phyloP scores from a whole-genome alignment of 2,797 vertebrate species.

The Lepilemur ruficaudatus region DNA sequence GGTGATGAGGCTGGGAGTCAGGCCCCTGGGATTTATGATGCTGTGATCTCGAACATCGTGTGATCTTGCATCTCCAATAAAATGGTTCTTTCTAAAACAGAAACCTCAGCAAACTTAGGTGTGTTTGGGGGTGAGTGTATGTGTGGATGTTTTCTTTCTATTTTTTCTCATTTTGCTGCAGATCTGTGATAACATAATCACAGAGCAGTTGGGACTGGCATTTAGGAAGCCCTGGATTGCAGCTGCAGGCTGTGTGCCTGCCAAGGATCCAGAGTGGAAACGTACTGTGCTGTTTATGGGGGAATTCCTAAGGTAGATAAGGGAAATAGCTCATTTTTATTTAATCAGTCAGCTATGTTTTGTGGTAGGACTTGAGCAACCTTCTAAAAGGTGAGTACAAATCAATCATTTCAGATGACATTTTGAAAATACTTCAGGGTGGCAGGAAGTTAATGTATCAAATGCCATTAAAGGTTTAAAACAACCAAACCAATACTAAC shows the following conservation, averaged over 20 bases:
- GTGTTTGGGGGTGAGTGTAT: background rate
- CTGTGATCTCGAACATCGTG: background rate
- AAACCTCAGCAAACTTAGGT: background rate
- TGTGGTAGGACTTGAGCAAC: background rate
- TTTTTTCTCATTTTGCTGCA: background rate
- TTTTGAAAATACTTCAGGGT: slow-evolving; percentile 60
- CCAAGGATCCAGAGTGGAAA: background rate
- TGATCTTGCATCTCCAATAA: background rate
- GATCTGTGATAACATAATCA: background rate
- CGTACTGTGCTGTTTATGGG: background rate
- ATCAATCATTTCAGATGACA: slow-evolving; percentile 56
- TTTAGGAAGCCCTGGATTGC: background rate
- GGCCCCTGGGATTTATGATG: background rate
- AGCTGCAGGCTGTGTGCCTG: background rate
- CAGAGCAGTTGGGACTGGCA: background rate
- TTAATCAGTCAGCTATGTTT: background rate
- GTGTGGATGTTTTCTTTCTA: background rate
- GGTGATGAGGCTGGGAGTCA: background rate
- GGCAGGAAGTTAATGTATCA: slow-evolving; percentile 56
- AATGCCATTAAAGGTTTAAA: slow-evolving; percentile 63
- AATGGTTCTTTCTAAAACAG: background rate
- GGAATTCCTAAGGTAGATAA: background rate
- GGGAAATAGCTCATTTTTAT: slow-evolving; percentile 27
- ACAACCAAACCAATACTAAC: slow-evolving; percentile 36
- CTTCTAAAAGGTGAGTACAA: slow-evolving; percentile 39